These are phyloP conservation scores for Brachionus angularis DNA, from an alignment of 1,140 invertebrate genomes.

Conservation along the genomic window DNA sequence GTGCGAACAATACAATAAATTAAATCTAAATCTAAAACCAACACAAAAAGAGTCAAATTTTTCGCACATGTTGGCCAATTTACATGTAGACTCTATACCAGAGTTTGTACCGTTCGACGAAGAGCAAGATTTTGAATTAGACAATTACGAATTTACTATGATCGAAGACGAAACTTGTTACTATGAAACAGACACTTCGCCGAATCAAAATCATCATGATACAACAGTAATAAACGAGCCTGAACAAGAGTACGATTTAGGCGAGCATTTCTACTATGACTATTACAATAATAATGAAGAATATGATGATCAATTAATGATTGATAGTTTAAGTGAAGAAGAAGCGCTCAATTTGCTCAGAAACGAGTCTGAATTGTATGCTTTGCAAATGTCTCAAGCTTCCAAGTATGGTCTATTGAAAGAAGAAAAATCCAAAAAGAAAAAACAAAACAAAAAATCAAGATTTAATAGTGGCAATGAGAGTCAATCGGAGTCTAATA, in stretches of 20 bases:
- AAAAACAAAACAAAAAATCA: not conserved
- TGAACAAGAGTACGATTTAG: too few species aligned
- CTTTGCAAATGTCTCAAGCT: conserved; percentile 30
- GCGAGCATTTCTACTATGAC: too few species aligned
- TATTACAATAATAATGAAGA: not conserved
- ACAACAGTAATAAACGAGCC: too few species aligned
- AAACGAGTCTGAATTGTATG: conserved; percentile 36
- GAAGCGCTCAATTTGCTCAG: conserved; percentile 19
- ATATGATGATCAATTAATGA: conserved; percentile 18
- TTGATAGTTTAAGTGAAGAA: conserved; percentile 11
- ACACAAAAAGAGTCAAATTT: too few species aligned
- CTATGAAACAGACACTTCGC: not conserved
- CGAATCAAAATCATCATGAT: too few species aligned
- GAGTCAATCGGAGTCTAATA: too few species aligned
- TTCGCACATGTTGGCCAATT: conserved; percentile 30
- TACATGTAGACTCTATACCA: conserved; percentile 28
- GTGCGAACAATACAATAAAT: not conserved
- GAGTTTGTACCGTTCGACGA: conserved; percentile 11
- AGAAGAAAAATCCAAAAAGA: not conserved
- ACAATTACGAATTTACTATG: conserved; percentile 12
- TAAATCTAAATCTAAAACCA: too few species aligned
- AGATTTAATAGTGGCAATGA: not conserved
- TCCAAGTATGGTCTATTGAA: conserved; percentile 19
- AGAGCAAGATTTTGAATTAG: not conserved
- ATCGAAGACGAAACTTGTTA: not conserved